Evolutionary conservation across 2,797 vertebrate genomes (phyloP).

Genomic region (Gallinago solitaria): DNA sequence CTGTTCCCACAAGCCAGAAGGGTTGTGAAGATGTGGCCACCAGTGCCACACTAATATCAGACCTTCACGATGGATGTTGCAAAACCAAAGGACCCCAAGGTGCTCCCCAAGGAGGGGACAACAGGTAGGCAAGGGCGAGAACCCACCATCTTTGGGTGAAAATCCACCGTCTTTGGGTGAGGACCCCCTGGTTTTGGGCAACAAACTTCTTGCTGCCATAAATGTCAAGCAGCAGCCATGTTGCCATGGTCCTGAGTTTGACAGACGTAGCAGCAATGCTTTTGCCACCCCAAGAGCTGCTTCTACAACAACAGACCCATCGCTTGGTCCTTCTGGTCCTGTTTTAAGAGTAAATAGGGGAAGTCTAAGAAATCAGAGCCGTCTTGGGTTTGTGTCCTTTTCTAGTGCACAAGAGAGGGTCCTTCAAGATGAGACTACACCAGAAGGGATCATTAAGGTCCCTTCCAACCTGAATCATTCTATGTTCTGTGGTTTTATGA

Average conservation of each 20-base stretch:
- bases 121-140: background rate
- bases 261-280: rapidly evolving
- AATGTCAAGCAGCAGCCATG: background rate
- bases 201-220: background rate
- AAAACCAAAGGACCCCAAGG: background rate
- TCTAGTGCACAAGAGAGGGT: background rate
- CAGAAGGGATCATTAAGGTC: background rate
- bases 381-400: background rate
- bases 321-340: background rate
- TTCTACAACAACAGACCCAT: background rate
- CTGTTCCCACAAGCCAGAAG: background rate
- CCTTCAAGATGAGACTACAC: too few relatives aligned
- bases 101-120: background rate
- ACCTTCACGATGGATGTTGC: background rate
- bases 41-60: background rate
- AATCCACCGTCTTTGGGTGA: background rate
- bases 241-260: background rate
- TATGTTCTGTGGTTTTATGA: too few relatives aligned
- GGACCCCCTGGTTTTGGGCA: background rate
- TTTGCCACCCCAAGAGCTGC: background rate
- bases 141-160: background rate
- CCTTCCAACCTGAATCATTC: too few relatives aligned
- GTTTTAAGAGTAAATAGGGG: background rate
- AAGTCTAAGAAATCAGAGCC: too few relatives aligned
- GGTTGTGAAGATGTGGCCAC: background rate